A percentile compares a stretch with the other conserved stretches of the same genome.
Conservation (phyloP, 1,140 invertebrate species). For the Drosophila novamexicana region DNA sequence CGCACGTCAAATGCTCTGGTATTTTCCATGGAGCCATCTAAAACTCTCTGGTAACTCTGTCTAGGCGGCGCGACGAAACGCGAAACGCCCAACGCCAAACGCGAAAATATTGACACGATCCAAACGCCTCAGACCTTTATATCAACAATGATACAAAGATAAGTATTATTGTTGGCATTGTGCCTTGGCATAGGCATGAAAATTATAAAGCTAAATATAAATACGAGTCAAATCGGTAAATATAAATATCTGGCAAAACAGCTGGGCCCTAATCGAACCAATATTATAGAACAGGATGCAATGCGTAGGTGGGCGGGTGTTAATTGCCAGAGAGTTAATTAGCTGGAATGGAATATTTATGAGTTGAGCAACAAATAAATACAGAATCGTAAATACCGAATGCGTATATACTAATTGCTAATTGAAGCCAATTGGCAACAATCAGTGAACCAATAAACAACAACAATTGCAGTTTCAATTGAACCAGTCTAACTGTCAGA, state of each 20-base stretch:
- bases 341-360: constrained; percentile 74
- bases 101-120: constrained; percentile 75
- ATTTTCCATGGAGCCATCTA: constrained; percentile 50
- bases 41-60: constrained; percentile 46
- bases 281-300: constrained; percentile 35
- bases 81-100: constrained; percentile 13
- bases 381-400: constrained; percentile 4
- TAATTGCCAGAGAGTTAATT: constrained; percentile 67
- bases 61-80: constrained; percentile 38
- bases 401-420: constrained; percentile 17
- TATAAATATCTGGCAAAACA: not conserved
- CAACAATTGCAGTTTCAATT: constrained; percentile 4
- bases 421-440: not conserved
- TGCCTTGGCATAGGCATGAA: constrained; percentile 67
- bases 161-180: constrained; percentile 41
- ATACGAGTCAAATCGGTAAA: constrained; percentile 11
- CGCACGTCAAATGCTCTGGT: constrained; percentile 15
- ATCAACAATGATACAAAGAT: not conserved
- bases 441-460: constrained; percentile 12
- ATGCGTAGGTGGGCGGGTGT: constrained; percentile 59
- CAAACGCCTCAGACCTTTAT: constrained; percentile 17
- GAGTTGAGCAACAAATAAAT: constrained; percentile 15
- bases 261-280: constrained; percentile 30
- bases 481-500: constrained; percentile 15
- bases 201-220: constrained; percentile 73